Percentiles rank a stretch among this genome's conserved stretches.
Conservation (phyloP, 1,140 invertebrate species). For the Procambarus clarkii region DNA sequence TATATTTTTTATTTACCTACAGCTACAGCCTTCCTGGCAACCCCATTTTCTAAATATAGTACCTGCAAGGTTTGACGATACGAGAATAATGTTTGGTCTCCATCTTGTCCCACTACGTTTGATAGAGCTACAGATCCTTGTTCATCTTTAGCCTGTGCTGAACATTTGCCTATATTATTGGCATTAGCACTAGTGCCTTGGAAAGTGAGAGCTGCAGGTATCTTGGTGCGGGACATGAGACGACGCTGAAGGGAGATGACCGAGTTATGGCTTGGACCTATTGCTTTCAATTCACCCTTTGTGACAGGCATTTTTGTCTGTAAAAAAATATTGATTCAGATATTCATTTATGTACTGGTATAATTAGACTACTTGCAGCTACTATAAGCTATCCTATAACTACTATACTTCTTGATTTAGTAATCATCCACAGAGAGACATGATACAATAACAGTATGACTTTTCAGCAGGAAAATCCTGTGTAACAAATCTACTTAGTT, state of each 20-base stretch:
- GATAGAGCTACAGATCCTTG: neutral
- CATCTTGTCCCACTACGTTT: neutral
- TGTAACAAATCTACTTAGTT: no score
- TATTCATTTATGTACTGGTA: neutral
- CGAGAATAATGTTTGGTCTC: neutral
- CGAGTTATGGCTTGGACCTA: neutral
- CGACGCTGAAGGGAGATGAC: neutral
- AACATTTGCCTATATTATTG: neutral
- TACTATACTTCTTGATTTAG: no score
- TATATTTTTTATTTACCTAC: no score
- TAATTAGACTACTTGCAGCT: no score
- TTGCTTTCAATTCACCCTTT: neutral
- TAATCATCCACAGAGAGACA: no score
- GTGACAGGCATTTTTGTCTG: neutral
- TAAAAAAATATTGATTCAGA: neutral
- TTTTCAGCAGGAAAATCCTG: no score
- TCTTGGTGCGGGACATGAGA: neutral
- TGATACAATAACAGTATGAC: no score
- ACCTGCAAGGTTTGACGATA: neutral
- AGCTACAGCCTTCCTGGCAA: no score
- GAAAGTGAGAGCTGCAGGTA: slow-evolving; percentile 58
- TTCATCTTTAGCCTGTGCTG: neutral
- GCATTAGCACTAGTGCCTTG: neutral
- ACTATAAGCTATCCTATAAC: no score
- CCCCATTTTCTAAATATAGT: neutral